phyloP scores from a whole-genome alignment of 2,113 vertebrate species.

The Nothoprocta perdicaria region DNA sequence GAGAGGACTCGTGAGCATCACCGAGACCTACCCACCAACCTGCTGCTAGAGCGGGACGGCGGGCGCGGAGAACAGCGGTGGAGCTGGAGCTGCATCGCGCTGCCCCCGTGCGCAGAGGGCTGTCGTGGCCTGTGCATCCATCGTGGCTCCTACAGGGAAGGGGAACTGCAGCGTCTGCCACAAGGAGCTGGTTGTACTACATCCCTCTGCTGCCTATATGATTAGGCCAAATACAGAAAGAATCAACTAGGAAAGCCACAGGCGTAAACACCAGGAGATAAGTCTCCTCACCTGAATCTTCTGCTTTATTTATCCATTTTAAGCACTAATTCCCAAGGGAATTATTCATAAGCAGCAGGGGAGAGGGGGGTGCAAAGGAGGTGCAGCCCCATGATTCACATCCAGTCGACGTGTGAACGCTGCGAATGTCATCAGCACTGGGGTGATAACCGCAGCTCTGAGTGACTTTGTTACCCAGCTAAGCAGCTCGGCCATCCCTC shows the following conservation, averaged over 20 bases:
- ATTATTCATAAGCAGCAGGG: not conserved
- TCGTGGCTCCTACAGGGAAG: not conserved
- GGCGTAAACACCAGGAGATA: not conserved
- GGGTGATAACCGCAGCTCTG: not conserved
- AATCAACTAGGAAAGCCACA: not conserved
- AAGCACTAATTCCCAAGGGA: slow-evolving; percentile 47
- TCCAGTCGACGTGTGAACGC: not conserved
- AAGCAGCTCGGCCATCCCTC: fast-evolving
- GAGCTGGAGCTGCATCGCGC: no score
- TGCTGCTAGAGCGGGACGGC: no score
- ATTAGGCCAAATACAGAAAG: not conserved
- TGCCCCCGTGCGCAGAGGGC: not conserved
- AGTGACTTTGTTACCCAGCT: not conserved
- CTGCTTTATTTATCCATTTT: not conserved
- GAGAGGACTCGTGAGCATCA: not conserved
- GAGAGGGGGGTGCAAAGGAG: not conserved
- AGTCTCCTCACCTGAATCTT: not conserved
- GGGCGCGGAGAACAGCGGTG: no score
- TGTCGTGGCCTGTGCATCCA: not conserved
- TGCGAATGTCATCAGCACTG: not conserved
- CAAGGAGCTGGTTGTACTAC: not conserved
- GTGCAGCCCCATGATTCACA: fast-evolving
- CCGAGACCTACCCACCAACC: no score
- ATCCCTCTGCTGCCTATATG: not conserved
- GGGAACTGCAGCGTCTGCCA: fast-evolving